Evolutionary conservation across 2,113 vertebrate genomes (phyloP), one percentile per base, ranked within the genome.

Genomic region (Tor tambroides): DNA sequence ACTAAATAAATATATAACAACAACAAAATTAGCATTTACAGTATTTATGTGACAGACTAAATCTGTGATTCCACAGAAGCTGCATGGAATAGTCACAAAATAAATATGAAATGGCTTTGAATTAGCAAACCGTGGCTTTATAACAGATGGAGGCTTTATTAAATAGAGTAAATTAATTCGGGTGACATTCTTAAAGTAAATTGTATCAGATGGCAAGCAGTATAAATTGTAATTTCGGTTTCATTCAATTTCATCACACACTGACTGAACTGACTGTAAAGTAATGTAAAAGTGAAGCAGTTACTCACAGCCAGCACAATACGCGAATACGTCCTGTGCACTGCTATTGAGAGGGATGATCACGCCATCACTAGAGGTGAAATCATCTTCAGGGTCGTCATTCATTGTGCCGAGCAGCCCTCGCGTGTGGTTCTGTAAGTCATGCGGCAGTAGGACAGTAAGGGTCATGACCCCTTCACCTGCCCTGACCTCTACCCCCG

Each of bases 381-480:
- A 95, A 88, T 98, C 97, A 2, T 98, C 97, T 0, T 30, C 30
- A 15, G 85, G 84, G 5, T 95, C 51, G 1, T 89, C 86, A 1
- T 98, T 99, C 95, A 98, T 95, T 0, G 93, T 94, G 9, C 98
- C 98, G 6, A 98, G 90, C 88, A 99, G 95, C 9, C 98, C 98
- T 0, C 26, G 77, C 0, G 96, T 98, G 30, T 91, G 87, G 67
- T 86, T 90, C 11, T 71, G 87, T 87, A 99, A 98, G 5, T 92
- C 92, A n/a, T 95, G 94, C 0, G 97, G 97, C 72, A 99, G 93
- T 84, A 99, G 94, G 65, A 97, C 80, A 0, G 93, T 94, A 86
- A 96, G 85, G 1, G 94, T 93, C 91, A 99, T 92, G 90, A 94
- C 94, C 19, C 90, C 92, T 65, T 61, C 93, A 0, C 79, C 92